A percentile compares a stretch with the other conserved stretches of the same genome.
phyloP scores from a whole-genome alignment of 2,113 vertebrate species.

The Tyrannus savana region DNA sequence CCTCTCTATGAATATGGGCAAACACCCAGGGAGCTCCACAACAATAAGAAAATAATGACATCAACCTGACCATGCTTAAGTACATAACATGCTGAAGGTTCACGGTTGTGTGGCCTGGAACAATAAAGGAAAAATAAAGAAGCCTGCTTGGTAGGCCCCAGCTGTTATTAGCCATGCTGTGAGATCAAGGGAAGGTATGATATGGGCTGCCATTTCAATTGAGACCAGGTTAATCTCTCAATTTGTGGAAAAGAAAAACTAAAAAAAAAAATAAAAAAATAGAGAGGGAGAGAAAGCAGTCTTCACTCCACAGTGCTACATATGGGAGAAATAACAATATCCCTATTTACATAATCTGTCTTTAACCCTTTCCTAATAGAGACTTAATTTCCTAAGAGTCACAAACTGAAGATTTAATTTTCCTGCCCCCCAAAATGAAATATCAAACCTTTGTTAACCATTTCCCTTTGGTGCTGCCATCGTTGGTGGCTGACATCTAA shows the following conservation, averaged over 20 bases:
- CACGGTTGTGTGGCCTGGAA: slow-evolving; percentile 89
- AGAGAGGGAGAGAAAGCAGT: slow-evolving; percentile 42
- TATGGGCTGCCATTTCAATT: slow-evolving; percentile 87
- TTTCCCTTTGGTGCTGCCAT: slow-evolving; percentile 21
- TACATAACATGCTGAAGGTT: slow-evolving; percentile 89
- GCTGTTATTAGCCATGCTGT: slow-evolving; percentile 88
- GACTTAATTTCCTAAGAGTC: slow-evolving; percentile 63
- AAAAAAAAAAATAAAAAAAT: background rate
- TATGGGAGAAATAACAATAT: slow-evolving; percentile 66
- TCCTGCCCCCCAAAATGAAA: slow-evolving; percentile 45
- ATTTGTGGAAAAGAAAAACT: slow-evolving; percentile 78
- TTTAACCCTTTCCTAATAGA: slow-evolving; percentile 74
- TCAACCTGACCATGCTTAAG: slow-evolving; percentile 92
- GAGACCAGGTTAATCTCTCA: slow-evolving; percentile 88
- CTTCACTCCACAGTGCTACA: slow-evolving; percentile 51
- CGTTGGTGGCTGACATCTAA: background rate
- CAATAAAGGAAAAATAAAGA: slow-evolving; percentile 85
- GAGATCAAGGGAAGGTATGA: slow-evolving; percentile 83
- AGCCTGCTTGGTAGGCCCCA: slow-evolving; percentile 78
- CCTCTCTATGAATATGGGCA: slow-evolving; percentile 81
- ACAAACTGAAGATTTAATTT: slow-evolving; percentile 64
- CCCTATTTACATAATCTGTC: slow-evolving; percentile 75
- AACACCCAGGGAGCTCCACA: slow-evolving; percentile 86
- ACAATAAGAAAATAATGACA: slow-evolving; percentile 94
- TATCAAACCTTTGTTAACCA: background rate